Conservation (phyloP, 2,797 vertebrate genomes). For the Centropyge bicolor region DNA sequence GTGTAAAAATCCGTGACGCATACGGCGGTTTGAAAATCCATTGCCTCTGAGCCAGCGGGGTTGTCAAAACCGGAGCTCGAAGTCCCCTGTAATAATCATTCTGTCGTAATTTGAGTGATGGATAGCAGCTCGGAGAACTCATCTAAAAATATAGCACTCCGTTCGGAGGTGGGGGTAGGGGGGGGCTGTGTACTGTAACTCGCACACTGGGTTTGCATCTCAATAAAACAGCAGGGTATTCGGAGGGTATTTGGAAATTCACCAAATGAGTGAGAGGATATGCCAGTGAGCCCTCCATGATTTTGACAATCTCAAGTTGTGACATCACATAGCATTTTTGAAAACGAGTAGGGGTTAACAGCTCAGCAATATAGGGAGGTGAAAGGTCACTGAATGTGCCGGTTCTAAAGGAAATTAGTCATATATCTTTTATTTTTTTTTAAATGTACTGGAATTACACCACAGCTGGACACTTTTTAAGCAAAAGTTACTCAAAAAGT, state of each 20-base stretch:
- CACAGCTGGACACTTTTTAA: too few species aligned
- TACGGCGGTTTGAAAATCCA: slow-evolving; percentile 11
- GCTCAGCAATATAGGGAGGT: neutral
- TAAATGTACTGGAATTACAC: neutral
- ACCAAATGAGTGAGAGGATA: slow-evolving; percentile 1
- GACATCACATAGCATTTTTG: neutral
- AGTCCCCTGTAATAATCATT: slow-evolving; percentile 39
- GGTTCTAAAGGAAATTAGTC: too few species aligned
- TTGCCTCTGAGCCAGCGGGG: slow-evolving; percentile 44
- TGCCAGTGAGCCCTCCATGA: neutral
- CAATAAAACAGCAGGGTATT: slow-evolving; percentile 29
- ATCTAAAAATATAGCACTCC: slow-evolving; percentile 41
- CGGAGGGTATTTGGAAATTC: slow-evolving; percentile 23
- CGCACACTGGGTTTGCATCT: slow-evolving; percentile 36
- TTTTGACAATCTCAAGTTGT: slow-evolving; percentile 9
- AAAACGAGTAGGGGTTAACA: neutral
- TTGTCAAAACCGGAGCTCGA: slow-evolving; percentile 24
- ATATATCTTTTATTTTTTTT: too few species aligned
- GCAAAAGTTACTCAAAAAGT: too few species aligned
- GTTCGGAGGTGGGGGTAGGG: neutral
- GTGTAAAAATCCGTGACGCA: slow-evolving; percentile 11
- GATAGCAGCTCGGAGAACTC: slow-evolving; percentile 23
- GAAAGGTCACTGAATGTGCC: too few species aligned
- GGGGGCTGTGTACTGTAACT: slow-evolving; percentile 26
- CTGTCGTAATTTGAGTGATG: slow-evolving; percentile 52